A percentile compares a stretch with the other conserved stretches of the same genome.
phyloP scores from a whole-genome alignment of 2,113 vertebrate species.

The Scortum barcoo region DNA sequence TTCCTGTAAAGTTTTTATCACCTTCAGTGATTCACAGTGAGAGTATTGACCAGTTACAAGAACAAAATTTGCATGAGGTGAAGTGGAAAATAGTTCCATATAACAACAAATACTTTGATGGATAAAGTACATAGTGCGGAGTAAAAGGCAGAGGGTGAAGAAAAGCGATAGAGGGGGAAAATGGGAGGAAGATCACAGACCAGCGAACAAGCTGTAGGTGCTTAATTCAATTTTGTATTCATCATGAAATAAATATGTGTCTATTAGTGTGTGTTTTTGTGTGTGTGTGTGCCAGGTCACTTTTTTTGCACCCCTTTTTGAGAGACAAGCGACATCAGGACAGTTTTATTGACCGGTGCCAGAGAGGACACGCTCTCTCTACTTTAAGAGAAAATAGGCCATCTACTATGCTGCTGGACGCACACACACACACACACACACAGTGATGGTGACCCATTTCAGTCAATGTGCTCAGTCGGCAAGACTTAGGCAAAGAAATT shows the following conservation, averaged over 20 bases:
- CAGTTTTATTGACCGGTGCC: constrained; percentile 55
- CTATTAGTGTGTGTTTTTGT: neutral
- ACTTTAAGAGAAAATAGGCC: constrained; percentile 73
- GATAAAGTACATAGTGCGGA: neutral
- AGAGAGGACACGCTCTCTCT: constrained; percentile 58
- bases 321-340: constrained; percentile 19
- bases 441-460: constrained; percentile 66
- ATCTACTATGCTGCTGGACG: constrained; percentile 57
- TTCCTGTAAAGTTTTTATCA: neutral
- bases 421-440: constrained; percentile 25
- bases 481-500: constrained; percentile 45
- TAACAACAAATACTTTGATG: too few relatives aligned
- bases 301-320: neutral
- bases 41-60: neutral
- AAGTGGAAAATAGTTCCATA: neutral
- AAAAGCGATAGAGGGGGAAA: neutral
- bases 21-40: neutral
- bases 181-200: neutral
- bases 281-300: neutral
- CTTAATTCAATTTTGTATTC: constrained; percentile 1
- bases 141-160: neutral
- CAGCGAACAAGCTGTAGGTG: neutral
- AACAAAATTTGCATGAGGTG: neutral
- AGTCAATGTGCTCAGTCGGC: constrained; percentile 46
- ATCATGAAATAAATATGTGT: neutral